Percentiles rank a stretch among this genome's conserved stretches.
Conservation (phyloP, 2,797 vertebrate species). For the Hypotaenidia philippensis region DNA sequence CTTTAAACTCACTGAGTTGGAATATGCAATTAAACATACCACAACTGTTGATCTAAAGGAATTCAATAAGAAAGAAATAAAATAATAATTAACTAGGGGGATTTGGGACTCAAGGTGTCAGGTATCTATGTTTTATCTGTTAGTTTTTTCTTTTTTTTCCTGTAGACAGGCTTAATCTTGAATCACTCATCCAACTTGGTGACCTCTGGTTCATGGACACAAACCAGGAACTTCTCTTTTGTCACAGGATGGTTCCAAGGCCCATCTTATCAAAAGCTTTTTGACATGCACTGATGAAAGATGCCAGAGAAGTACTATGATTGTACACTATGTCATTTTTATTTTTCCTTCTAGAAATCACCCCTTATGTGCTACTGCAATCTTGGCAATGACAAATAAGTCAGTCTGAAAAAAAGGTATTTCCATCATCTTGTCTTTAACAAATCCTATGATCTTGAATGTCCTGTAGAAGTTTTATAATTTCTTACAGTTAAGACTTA, state of each 20-base stretch:
- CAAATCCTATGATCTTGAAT: not conserved
- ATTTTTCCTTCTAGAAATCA: not conserved
- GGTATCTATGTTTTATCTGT: not conserved
- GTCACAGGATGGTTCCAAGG: not conserved
- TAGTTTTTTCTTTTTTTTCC: not conserved
- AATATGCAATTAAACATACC: not conserved
- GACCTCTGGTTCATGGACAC: not conserved
- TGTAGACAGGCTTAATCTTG: not conserved
- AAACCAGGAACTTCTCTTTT: not conserved
- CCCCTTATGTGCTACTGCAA: not conserved
- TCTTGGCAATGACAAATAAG: not conserved
- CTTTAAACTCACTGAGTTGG: not conserved
- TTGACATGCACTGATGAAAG: not conserved
- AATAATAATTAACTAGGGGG: not conserved
- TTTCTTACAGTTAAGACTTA: not conserved
- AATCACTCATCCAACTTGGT: not conserved
- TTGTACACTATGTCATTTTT: accelerated
- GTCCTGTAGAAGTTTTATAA: not conserved
- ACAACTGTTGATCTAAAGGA: not conserved
- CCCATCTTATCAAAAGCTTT: not conserved
- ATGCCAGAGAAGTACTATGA: not conserved
- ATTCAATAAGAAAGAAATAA: not conserved
- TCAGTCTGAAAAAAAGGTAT: not conserved
- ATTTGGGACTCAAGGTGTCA: not conserved
- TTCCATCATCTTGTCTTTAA: not conserved